Conservation (phyloP, 2,888 invertebrate species). For the Hypselothyrea guttata region DNA sequence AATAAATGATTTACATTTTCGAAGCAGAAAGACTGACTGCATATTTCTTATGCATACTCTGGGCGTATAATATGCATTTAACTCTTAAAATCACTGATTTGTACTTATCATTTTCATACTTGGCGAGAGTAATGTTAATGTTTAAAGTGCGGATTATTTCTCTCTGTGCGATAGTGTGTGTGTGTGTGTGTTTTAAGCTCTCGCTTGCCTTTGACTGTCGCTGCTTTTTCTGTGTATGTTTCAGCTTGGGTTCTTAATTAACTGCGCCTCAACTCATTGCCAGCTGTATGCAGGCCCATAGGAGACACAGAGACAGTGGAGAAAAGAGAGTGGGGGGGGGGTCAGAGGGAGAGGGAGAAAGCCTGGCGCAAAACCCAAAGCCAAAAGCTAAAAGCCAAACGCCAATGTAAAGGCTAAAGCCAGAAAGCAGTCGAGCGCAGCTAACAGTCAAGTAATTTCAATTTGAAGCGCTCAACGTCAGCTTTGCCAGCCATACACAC, state of each 20-base stretch:
- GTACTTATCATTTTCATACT: too few relatives aligned
- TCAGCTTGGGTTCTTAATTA: slow-evolving; percentile 45
- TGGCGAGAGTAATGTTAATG: too few relatives aligned
- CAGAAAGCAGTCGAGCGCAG: slow-evolving; percentile 36
- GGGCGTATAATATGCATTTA: too few relatives aligned
- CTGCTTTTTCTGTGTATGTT: slow-evolving; percentile 13
- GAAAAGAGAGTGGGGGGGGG: too few relatives aligned
- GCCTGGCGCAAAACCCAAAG: too few relatives aligned
- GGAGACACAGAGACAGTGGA: too few relatives aligned
- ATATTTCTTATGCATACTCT: too few relatives aligned
- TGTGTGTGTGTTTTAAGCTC: slow-evolving; percentile 24
- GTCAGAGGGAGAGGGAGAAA: too few relatives aligned
- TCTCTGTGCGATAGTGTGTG: not conserved
- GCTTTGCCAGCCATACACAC: slow-evolving; percentile 12
- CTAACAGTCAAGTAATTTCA: slow-evolving; percentile 61
- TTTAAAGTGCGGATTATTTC: too few relatives aligned
- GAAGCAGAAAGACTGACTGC: too few relatives aligned
- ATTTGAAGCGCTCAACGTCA: slow-evolving; percentile 53
- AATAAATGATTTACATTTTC: too few relatives aligned
- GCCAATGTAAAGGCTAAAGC: slow-evolving; percentile 11
- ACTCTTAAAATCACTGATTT: too few relatives aligned
- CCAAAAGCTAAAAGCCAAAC: slow-evolving; percentile 20
- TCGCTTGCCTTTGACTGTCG: slow-evolving; percentile 4
- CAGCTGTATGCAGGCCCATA: slow-evolving; percentile 19
- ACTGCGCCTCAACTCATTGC: slow-evolving; percentile 43